Evolutionary conservation across 2,888 invertebrate species (phyloP).

Genomic region (Mesodorylaimus sp.): DNA sequence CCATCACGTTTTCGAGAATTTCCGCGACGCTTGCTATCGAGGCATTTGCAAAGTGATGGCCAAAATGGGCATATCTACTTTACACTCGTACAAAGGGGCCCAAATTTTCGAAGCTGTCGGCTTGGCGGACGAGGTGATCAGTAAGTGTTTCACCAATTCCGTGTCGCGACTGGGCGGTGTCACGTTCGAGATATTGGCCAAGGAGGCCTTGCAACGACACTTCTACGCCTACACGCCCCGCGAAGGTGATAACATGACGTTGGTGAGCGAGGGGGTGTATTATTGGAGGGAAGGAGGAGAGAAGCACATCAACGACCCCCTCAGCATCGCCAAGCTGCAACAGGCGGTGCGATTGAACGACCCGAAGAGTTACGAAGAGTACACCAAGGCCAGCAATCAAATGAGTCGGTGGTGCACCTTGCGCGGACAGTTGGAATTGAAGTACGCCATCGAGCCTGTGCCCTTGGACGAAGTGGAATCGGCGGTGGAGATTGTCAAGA

Average conservation of each 20-base stretch:
- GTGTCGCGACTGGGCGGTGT: constrained; percentile 66
- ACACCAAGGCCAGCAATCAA: constrained; percentile 64
- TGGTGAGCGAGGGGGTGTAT: constrained; percentile 73
- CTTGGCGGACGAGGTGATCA: constrained; percentile 69
- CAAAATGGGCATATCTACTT: constrained; percentile 96
- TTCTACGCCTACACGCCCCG: constrained; percentile 13
- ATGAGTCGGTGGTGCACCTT: constrained; percentile 67
- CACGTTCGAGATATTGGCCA: constrained; percentile 64
- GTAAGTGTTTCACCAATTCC: constrained; percentile 71
- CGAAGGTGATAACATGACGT: constrained; percentile 49
- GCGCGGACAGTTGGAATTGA: constrained; percentile 75
- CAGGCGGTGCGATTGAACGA: constrained; percentile 63
- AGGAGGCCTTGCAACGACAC: constrained; percentile 40
- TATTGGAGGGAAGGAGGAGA: constrained; percentile 82
- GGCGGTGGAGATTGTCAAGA: constrained; percentile 79
- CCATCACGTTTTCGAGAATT: constrained; percentile 59
- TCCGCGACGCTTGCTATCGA: constrained; percentile 71
- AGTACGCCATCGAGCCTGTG: constrained; percentile 53
- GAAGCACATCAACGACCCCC: constrained; percentile 89
- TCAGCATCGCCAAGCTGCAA: constrained; percentile 55
- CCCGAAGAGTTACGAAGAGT: constrained; percentile 59
- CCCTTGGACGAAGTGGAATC: constrained; percentile 74
- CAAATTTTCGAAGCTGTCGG: constrained; percentile 99
- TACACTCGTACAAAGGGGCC: constrained; percentile 95
- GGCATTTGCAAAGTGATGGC: constrained; percentile 90